Evolutionary conservation across 2,113 vertebrate species (phyloP).

Genomic region (Oceanites oceanicus): DNA sequence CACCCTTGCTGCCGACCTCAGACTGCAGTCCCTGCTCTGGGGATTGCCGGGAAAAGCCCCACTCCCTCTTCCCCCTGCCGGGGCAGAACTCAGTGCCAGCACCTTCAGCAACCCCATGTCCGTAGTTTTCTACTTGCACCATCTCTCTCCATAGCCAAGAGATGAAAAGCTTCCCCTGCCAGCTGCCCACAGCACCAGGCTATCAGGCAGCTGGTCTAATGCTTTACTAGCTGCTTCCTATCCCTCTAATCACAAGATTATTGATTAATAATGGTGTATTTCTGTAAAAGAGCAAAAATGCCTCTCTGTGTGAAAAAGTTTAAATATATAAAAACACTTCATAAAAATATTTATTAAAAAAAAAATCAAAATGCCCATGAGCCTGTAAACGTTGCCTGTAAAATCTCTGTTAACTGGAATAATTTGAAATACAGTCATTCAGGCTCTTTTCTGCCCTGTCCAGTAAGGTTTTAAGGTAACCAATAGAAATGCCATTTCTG

Average conservation of each 20-base stretch:
- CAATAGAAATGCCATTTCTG: background rate
- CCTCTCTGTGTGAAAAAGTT: slow-evolving; percentile 40
- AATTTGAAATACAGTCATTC: background rate
- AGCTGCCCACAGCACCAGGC: background rate
- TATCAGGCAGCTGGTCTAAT: background rate
- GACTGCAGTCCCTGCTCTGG: background rate
- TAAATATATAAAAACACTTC: slow-evolving; percentile 66
- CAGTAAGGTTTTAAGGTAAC: slow-evolving; percentile 37
- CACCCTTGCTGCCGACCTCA: background rate
- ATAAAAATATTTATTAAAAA: slow-evolving; percentile 67
- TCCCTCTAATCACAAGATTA: background rate
- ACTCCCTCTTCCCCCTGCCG: background rate
- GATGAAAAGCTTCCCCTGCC: background rate
- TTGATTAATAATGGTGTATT: slow-evolving; percentile 19
- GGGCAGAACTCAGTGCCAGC: background rate
- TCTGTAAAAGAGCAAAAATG: slow-evolving; percentile 43
- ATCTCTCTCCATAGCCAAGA: background rate
- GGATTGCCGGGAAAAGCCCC: background rate
- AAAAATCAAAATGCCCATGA: slow-evolving; percentile 44
- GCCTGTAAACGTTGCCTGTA: slow-evolving; percentile 47
- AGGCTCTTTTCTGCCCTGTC: slow-evolving; percentile 32
- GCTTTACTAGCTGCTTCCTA: background rate
- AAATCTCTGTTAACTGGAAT: background rate
- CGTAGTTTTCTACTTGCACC: background rate
- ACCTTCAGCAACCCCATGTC: background rate